Evolutionary conservation across 2,113 vertebrate genomes (phyloP).

Genomic region (Phalacrocorax brasilianus): DNA sequence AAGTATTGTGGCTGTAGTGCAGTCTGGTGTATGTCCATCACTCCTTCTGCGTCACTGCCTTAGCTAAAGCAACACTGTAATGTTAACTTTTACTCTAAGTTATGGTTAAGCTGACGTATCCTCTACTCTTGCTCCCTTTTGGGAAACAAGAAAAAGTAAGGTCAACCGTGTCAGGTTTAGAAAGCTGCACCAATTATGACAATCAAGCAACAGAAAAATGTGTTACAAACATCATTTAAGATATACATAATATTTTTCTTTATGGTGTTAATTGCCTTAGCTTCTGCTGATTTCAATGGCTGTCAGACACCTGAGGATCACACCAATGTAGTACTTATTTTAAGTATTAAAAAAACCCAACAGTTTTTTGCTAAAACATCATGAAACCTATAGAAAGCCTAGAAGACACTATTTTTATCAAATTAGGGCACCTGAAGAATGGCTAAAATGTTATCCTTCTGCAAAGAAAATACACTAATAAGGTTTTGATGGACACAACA

Average conservation of each 20-base stretch:
- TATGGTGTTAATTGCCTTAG: background rate
- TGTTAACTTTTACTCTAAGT: background rate
- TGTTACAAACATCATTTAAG: background rate
- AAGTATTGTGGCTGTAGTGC: background rate
- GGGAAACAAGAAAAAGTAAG: background rate
- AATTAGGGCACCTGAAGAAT: background rate
- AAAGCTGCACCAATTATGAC: background rate
- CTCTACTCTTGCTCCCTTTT: background rate
- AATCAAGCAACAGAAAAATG: background rate
- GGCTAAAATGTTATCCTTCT: background rate
- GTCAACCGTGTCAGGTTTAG: background rate
- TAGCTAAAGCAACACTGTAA: background rate
- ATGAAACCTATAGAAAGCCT: background rate
- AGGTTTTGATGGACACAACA: background rate
- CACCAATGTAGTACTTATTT: background rate
- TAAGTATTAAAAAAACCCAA: background rate
- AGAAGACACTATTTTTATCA: background rate
- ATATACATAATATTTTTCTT: background rate
- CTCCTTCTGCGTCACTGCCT: background rate
- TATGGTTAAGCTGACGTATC: background rate
- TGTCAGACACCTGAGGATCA: background rate
- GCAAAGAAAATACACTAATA: background rate
- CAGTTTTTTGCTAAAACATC: background rate
- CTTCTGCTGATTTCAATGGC: background rate
- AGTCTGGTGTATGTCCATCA: background rate